Conservation (phyloP, 2,797 vertebrate species). For the Coregonus sp. region DNA sequence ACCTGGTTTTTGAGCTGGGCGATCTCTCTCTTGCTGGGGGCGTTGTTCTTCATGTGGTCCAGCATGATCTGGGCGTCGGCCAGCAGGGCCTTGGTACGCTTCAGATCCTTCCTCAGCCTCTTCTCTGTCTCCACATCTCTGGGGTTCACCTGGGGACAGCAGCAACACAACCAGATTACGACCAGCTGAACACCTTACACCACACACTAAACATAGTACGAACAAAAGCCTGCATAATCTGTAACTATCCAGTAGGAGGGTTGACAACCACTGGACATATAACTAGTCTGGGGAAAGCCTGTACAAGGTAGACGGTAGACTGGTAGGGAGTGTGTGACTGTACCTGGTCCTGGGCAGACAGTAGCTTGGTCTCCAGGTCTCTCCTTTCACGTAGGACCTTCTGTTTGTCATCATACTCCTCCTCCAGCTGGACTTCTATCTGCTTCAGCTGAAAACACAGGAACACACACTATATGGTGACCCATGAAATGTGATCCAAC, state of each 20-base stretch:
- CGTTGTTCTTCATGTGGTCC: slow-evolving; percentile 96
- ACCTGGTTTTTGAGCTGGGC: slow-evolving; percentile 98
- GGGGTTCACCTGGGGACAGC: slow-evolving; percentile 79
- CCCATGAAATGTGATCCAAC: not conserved
- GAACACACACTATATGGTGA: not conserved
- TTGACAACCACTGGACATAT: not conserved
- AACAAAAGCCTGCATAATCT: too few species aligned
- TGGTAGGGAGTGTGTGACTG: not conserved
- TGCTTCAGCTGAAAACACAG: slow-evolving; percentile 82
- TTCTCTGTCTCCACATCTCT: slow-evolving; percentile 91
- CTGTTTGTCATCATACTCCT: slow-evolving; percentile 96
- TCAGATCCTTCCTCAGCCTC: slow-evolving; percentile 91
- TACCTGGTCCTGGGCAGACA: slow-evolving; percentile 70
- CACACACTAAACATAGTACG: not conserved
- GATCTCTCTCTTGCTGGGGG: slow-evolving; percentile 96
- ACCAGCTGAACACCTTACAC: not conserved
- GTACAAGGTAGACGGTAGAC: not conserved
- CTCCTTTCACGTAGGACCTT: slow-evolving; percentile 93
- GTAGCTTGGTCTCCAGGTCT: slow-evolving; percentile 89
- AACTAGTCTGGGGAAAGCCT: not conserved
- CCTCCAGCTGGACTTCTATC: slow-evolving; percentile 95
- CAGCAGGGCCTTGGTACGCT: slow-evolving; percentile 93
- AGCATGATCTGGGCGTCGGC: slow-evolving; percentile 96
- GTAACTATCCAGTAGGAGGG: too few species aligned
- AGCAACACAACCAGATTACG: not conserved